These are phyloP conservation scores for Limnothrissa miodon DNA, from an alignment of 2,113 vertebrate species.

Conservation along the genomic window DNA sequence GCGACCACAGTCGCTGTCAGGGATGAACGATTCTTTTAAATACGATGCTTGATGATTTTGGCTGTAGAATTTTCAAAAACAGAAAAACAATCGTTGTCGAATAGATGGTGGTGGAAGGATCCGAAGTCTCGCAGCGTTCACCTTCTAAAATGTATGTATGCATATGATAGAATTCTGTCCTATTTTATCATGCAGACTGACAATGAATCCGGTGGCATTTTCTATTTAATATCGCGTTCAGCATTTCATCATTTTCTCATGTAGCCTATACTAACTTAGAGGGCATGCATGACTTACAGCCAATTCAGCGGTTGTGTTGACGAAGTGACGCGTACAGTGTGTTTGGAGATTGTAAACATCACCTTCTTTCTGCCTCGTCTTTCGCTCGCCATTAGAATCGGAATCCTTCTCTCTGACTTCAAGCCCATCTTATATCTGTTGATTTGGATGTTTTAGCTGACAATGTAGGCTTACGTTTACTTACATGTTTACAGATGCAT, in stretches of 20 bases:
- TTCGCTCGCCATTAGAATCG: neutral
- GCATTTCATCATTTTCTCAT: neutral
- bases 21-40: neutral
- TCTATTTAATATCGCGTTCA: neutral
- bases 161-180: neutral
- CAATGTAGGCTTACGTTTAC: too few relatives aligned
- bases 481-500: neutral
- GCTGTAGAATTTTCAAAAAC: neutral
- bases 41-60: neutral
- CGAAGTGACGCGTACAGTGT: neutral
- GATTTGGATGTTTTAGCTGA: neutral
- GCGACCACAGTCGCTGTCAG: conserved; percentile 29
- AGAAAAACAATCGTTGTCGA: conserved; percentile 1
- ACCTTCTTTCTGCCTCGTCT: neutral
- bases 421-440: neutral
- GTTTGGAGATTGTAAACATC: conserved; percentile 10
- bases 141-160: conserved; percentile 39
- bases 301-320: neutral
- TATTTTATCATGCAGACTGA: neutral
- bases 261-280: neutral
- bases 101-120: conserved; percentile 18
- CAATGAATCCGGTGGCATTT: neutral
- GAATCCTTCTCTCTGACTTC: neutral
- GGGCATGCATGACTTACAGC: neutral
- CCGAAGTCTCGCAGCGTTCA: conserved; percentile 8